Base-by-base conservation (phyloP, 1,140 invertebrate genomes). In the Lucilia sericata region DNA sequence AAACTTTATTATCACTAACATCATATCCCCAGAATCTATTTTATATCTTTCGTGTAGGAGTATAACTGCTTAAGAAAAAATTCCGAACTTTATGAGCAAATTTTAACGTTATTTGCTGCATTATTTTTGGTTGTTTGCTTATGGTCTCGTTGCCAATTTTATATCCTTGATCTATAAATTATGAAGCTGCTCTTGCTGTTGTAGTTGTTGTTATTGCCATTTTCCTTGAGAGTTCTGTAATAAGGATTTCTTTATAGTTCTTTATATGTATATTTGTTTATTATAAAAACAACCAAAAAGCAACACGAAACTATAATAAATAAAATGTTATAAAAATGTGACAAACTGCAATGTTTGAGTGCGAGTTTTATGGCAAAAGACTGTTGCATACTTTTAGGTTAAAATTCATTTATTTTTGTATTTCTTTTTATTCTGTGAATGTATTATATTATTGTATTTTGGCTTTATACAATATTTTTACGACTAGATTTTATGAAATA, bases 291-390 rank as follows among this genome's bases (percentile, higher is more conserved):
- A 30, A 30, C 25, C 25, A 14, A 17, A 60, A 60, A 60, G 5
- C 13, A 60, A 14, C 51, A 60, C 51, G 51, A 70, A 70, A 70
- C 60, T 21, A 21, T 80, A 80, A 80, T 80, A 80, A 49, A 80
- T 80, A 80, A 80, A 80, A 80, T 80, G 76, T 80, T 80, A 49
- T 80, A 47, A 80, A 80, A 49, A 80, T 80, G 76, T 49, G 76
- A 80, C 76, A 80, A 80, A 80, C 76, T 80, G 76, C 76, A 80
- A 80, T 80, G 76, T 19, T 49, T 51, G 76, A 80, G 42, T 76
- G 76, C 9, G n/a, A 49, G 19, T 80, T 80, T 76, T 80, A 80
- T 80, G 17, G 42, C 42, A n/a, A 47, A 80, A 80, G 76, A 80
- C 76, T 80, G 76, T 80, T 80, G 36, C 76, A 19, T 21, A 21